Percentiles rank a stretch among this genome's conserved stretches.
Evolutionary conservation across 2,113 vertebrate genomes (phyloP).

Genomic region (Pseudopodoces humilis): DNA sequence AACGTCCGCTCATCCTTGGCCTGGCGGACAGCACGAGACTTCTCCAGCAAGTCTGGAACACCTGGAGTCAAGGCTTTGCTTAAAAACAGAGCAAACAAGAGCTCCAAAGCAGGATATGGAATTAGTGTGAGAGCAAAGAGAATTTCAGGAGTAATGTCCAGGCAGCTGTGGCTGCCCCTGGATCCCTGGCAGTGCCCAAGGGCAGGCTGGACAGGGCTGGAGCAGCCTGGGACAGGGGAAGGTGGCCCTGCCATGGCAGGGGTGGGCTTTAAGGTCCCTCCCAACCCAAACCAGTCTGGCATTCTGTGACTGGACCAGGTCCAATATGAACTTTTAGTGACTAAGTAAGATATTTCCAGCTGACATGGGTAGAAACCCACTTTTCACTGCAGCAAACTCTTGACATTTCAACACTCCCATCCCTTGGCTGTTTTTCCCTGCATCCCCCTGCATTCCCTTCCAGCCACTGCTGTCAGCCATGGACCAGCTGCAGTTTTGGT

Average conservation of each 20-base stretch:
- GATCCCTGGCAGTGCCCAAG: neutral
- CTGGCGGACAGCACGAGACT: constrained; percentile 96
- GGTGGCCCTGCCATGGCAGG: neutral
- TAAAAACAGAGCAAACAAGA: neutral
- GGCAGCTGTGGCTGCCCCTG: neutral
- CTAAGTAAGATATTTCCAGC: neutral
- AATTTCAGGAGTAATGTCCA: neutral
- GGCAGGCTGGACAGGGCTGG: neutral
- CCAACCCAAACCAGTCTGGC: neutral
- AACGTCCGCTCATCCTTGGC: constrained; percentile 98
- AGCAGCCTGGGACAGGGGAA: fast-evolving
- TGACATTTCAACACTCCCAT: neutral
- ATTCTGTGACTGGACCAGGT: neutral
- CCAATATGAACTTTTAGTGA: neutral
- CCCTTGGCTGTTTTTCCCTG: neutral
- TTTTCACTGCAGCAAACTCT: neutral
- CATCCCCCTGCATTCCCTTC: neutral
- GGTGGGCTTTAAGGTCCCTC: neutral
- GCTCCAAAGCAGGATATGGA: neutral
- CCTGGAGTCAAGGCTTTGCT: constrained; percentile 68
- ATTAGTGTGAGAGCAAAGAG: neutral
- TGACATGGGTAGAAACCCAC: neutral
- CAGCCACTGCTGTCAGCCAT: neutral
- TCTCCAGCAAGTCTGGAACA: constrained; percentile 89
- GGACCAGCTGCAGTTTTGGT: neutral